Conservation (phyloP, 2,113 vertebrate genomes). For the Ellobius talpinus region DNA sequence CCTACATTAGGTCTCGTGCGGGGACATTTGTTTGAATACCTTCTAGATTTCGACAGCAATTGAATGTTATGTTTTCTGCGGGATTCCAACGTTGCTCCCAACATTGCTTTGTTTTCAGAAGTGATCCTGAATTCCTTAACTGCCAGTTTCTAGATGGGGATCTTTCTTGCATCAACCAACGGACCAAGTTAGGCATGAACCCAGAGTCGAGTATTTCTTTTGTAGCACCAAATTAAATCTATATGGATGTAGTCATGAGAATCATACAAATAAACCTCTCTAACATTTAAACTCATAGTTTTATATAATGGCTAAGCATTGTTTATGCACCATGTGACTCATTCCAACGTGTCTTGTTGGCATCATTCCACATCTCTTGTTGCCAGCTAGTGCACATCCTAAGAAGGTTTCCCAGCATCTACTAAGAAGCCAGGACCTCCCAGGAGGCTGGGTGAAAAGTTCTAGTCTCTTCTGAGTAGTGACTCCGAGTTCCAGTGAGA, state of each 20-base stretch:
- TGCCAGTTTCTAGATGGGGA: not conserved
- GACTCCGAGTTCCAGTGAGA: not conserved
- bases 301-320: not conserved
- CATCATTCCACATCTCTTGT: not conserved
- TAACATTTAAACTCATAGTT: not conserved
- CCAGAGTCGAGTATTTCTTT: not conserved
- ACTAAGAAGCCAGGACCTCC: not conserved
- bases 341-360: not conserved
- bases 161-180: not conserved
- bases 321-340: too few relatives aligned
- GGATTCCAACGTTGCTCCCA: not conserved
- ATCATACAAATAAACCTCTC: too few relatives aligned
- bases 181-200: not conserved
- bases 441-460: not conserved
- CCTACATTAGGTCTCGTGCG: not conserved
- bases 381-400: not conserved
- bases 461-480: not conserved
- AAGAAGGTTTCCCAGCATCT: fast-evolving
- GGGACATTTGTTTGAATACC: not conserved
- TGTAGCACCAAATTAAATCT: not conserved
- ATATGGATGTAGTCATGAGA: too few relatives aligned
- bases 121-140: not conserved
- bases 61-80: not conserved
- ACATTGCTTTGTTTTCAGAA: not conserved
- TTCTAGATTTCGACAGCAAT: not conserved